Conservation (phyloP, 2,888 invertebrate genomes). For the Synanthedon vespiformis region DNA sequence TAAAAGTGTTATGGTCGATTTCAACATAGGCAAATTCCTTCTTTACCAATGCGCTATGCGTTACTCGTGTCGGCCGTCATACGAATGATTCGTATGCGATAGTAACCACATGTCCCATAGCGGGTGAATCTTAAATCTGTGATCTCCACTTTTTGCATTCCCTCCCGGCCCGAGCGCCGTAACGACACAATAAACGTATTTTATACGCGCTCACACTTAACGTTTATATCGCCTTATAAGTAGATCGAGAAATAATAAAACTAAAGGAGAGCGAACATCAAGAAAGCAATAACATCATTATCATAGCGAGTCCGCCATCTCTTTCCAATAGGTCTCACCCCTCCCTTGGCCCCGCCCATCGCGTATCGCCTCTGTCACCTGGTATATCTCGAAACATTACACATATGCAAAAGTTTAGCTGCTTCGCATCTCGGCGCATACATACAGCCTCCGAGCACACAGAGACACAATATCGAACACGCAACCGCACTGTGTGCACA, state of each 20-base stretch:
- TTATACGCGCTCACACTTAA: conserved; percentile 66
- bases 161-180: conserved; percentile 33
- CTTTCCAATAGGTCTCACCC: conserved; percentile 67
- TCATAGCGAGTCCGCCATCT: conserved; percentile 68
- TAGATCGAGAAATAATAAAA: conserved; percentile 69
- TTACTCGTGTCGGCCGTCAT: neutral
- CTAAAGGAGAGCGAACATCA: conserved; percentile 65
- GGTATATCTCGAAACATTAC: conserved; percentile 71
- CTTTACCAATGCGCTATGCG: neutral
- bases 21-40: no score
- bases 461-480: conserved; percentile 12
- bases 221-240: conserved; percentile 68
- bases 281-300: conserved; percentile 71
- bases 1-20: no score
- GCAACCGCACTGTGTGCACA: conserved; percentile 6
- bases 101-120: conserved; percentile 34
- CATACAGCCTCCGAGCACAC: conserved; percentile 28
- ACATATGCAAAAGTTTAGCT: conserved; percentile 69
- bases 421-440: conserved; percentile 42
- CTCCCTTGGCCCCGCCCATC: conserved; percentile 61
- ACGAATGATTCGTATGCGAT: conserved; percentile 21
- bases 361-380: conserved; percentile 67
- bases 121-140: conserved; percentile 50
- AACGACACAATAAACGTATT: conserved; percentile 66
- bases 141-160: conserved; percentile 63